Evolutionary conservation across 2,113 vertebrate species (phyloP), one percentile per base, ranked within the genome.

Genomic region (Lampris incognitus): DNA sequence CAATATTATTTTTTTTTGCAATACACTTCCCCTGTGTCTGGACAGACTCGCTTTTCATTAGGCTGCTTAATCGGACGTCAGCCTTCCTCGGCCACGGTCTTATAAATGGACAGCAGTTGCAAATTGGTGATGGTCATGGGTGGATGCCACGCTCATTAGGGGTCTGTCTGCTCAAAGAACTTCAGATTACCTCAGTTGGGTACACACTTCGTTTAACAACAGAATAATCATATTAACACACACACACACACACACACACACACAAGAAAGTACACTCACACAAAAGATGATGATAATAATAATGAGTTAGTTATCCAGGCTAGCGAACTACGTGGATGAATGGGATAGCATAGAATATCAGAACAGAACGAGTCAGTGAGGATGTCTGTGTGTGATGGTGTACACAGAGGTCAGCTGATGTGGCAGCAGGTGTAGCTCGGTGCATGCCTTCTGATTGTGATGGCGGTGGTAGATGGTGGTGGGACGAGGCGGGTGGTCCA

Each of bases 41-140:
- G 42, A 61, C 74, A 72, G 39, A 61, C 69, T 86, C 61, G 38
- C 67, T 69, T 81, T 59, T 72, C 58, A 87, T 89, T 87, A 81
- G 58, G 38, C n/a, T 0, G 9, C 13, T 67, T 88, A 84, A 89
- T 87, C 81, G 66, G 85, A 83, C 70, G 72, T 69, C 61, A 69
- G 57, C 77, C 75, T 74, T 82, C 9, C 48, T 86, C 80, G 82
- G 76, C 41, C n/a, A 85, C 71, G 36, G 58, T 41, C 69, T 82
- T 66, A 77, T 79, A 80, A 85, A 84, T 6, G 41, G 63, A 66
- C 63, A 40, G 58, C 55, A 66, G 61, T 7, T 78, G 68, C 74
- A 87, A 86, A 90, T 87, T 82, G 77, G 74, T 73, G 42, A 54
- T 71, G 81, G 88, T 87, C 84, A 88, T 8, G 74, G 85, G 76